Percentiles rank a stretch among this genome's conserved stretches.
Evolutionary conservation across 2,797 vertebrate genomes (phyloP).

Genomic region (Sebastes nivosus): DNA sequence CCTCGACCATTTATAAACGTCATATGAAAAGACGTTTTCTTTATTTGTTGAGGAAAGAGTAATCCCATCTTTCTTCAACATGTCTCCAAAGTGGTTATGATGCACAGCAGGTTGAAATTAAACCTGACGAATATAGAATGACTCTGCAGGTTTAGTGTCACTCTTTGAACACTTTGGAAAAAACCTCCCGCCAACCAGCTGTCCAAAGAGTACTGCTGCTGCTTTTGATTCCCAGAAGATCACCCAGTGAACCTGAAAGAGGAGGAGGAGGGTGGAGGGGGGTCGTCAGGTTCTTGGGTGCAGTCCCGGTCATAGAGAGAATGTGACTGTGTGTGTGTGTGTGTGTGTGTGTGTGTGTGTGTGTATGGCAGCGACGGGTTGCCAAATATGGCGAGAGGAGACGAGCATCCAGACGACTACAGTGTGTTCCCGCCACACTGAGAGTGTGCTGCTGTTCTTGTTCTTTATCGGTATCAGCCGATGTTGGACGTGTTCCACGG

Average conservation of each 20-base stretch:
- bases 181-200: constrained; percentile 30
- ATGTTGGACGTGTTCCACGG: not conserved
- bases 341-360: constrained; percentile 27
- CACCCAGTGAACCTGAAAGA: constrained; percentile 54
- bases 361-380: constrained; percentile 26
- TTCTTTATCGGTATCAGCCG: constrained; percentile 7
- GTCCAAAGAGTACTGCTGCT: constrained; percentile 21
- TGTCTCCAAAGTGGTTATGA: not conserved
- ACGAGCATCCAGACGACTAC: constrained; percentile 29
- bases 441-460: not conserved
- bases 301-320: constrained; percentile 41
- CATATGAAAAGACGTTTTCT: not conserved
- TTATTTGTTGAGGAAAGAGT: no score
- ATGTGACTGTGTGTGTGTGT: constrained; percentile 43
- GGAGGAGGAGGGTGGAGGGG: not conserved
- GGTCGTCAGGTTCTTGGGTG: constrained; percentile 68
- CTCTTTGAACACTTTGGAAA: constrained; percentile 9
- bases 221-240: constrained; percentile 52
- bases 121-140: constrained; percentile 1
- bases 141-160: not conserved
- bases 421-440: constrained; percentile 22
- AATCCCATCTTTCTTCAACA: not conserved
- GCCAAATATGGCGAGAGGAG: constrained; percentile 75
- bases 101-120: not conserved
- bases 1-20: not conserved